Evolutionary conservation across 2,797 vertebrate genomes (phyloP), one percentile per base, ranked within the genome.

Genomic region (Rousettus madagascariensis): DNA sequence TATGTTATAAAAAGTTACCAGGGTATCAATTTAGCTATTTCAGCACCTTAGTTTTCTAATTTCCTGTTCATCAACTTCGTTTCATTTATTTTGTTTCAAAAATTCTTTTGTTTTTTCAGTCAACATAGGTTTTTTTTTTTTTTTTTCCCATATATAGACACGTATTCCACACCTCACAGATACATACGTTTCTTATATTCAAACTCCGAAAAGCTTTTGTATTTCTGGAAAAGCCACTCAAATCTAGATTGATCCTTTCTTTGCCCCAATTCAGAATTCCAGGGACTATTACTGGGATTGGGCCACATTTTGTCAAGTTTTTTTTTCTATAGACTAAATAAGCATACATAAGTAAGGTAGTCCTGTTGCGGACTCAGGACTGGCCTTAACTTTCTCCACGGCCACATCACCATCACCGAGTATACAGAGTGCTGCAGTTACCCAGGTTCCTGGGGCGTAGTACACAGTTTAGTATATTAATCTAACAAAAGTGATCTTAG

Each of bases 361-460:
- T 86, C 26, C 57, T 57, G 28, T 22, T 74, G 11, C 6, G 30
- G 61, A 72, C 53, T 30, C 5, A 83, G 4, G 2, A 33, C 13
- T 33, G 22, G 15, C 30, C 28, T 46, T 82, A 41, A 68, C 13
- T 43, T 33, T 9, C 22, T 5, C 3, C 4, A 4, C 12, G 19
- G 7, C 24, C 26, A 13, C 43, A 36, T 43, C n/a, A 16, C 4
- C 33, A 24, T 22, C n/a, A 16, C 4, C 33, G 19, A 17, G 24
- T 2, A 0, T n/a, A 9, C 20, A 4, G 12, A 68, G n/a, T 1
- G 6, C 0, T 8, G 0, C 28, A 33, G n/a, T 66, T 26, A 15
- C 4, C 15, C 17, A 43, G 43, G 43, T 61, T 38, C 38, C 33
- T 8, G 3, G n/a, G 28, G 16, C 12, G 24, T 46, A 46, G 24